Base-by-base conservation (phyloP, 2,888 invertebrate genomes). In the Pteria penguin region DNA sequence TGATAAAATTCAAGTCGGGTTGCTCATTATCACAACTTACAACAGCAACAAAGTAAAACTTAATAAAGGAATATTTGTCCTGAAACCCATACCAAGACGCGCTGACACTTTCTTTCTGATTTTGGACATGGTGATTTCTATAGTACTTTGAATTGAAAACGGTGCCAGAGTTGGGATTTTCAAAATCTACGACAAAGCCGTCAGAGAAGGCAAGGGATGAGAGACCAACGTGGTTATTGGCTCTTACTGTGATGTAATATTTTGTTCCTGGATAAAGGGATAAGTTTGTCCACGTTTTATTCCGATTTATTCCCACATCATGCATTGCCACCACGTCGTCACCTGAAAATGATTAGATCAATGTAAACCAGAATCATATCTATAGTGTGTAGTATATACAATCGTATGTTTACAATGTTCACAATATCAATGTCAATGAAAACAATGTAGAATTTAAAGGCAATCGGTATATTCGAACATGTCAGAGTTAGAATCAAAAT, bases 81-180 rank as follows among this genome's bases (percentile, higher is more conserved):
- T 77, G 58, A 52, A 84, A 84, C 3, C 84, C 84, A 57, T 81
- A 76, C 83, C 84, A 84, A 1, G 84, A 84, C 4, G 76, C 72
- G 1, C 66, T 61, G 8, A 84, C 27, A 5, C 67, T 57, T 2
- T 63, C 55, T 22, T 57, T 60, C 1, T 70, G 61, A 14, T 77
- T 72, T 55, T 84, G 84, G 52, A 66, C 75, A 31, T 52, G 62
- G n/a, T 45, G 65, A 55, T 81, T 78, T 33, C 58, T 68, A 36
- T 82, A 73, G 8, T 57, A 33, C 8, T 52, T 54, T 0, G 84
- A 81, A 63, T 85, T 82, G 55, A 77, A 84, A 27, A 86, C 79
- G n/a, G 82, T 71, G 5, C 84, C 84, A 26, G 71, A 29, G 1
- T 75, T 54, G 11, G 87, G 87, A 0, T 70, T 73, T 33, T 72